Base-by-base conservation (phyloP, 2,888 invertebrate genomes). In the Ophioninae sp. region DNA sequence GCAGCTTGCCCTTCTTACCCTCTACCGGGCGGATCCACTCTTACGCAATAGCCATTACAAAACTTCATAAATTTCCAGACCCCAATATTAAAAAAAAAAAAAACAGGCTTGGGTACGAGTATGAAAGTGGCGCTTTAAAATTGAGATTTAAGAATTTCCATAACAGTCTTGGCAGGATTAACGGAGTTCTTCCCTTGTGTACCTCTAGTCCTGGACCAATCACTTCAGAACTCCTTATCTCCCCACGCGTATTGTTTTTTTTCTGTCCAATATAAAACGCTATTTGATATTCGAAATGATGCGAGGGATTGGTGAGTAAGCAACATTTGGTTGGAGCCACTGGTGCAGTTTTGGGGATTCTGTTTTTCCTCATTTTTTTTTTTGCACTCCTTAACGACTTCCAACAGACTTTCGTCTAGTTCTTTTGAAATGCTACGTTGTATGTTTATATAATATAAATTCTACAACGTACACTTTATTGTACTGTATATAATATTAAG, bases 61-160 rank as follows among this genome's bases (percentile, higher is more conserved):
- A 75, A 72, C 30, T 86, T 87, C 89, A 85, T 88, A 90, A 90
- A 90, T 87, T 87, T 86, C 87, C 87, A 87, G 86, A 87, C 88
- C 87, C 89, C 87, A 89, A 90, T 90, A 90, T 90, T 88, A 90
- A 85, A 88, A 82, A 89, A 89, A 90, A 86, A 89, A 81, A 87
- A 88, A 87, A 85, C 86, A 78, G 10, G 87, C 86, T 86, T 85
- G 69, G 77, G 23, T 67, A 10, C 20, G 61, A 77, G 61, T 23
- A 65, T 64, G 39, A 76, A 81, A 81, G 41, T 51, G 72, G 22
- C 37, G 64, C 20, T 30, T 30, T 30, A 30, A 3, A 30, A 2
- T 30, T 30, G 44, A 77, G 72, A 81, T 67, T 81, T 63, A 23
- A 78, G 58, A 79, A 79, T 75, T 72, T 58, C 65, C 67, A 20